phyloP scores from a whole-genome alignment of 2,888 invertebrate species.

The Odontothrips loti region DNA sequence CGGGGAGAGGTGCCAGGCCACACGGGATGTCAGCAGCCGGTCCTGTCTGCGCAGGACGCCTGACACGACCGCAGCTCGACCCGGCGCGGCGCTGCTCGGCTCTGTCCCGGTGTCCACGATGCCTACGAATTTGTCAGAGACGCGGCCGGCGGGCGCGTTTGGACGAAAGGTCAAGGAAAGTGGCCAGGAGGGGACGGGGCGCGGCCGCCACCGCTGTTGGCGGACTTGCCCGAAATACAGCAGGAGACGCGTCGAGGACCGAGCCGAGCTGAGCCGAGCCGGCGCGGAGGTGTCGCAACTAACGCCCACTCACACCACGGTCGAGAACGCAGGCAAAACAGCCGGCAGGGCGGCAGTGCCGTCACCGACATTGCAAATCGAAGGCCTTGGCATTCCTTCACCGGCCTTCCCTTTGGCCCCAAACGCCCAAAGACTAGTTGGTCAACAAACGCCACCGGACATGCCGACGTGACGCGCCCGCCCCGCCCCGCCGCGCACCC shows the following conservation, averaged over 20 bases:
- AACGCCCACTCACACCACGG: neutral
- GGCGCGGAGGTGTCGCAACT: neutral
- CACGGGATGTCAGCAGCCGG: too few relatives aligned
- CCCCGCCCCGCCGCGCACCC: too few relatives aligned
- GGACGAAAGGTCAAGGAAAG: conserved; percentile 12
- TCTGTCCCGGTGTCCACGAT: neutral
- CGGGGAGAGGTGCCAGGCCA: too few relatives aligned
- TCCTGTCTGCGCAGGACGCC: too few relatives aligned
- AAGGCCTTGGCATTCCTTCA: neutral
- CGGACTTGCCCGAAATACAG: neutral
- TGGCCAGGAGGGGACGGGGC: neutral
- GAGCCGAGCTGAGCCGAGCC: neutral
- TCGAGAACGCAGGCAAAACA: neutral
- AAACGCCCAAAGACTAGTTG: neutral
- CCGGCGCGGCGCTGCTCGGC: neutral
- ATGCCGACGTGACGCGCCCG: too few relatives aligned
- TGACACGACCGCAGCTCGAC: neutral
- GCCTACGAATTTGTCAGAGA: neutral
- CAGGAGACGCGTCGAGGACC: neutral
- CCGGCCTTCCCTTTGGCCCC: neutral
- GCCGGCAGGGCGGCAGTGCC: neutral
- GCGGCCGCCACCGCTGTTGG: neutral
- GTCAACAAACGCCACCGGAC: neutral
- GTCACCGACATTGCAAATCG: neutral
- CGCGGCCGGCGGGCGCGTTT: neutral